Conservation (phyloP, 2,113 vertebrate genomes). For the Nerophis lumbriciformis region DNA sequence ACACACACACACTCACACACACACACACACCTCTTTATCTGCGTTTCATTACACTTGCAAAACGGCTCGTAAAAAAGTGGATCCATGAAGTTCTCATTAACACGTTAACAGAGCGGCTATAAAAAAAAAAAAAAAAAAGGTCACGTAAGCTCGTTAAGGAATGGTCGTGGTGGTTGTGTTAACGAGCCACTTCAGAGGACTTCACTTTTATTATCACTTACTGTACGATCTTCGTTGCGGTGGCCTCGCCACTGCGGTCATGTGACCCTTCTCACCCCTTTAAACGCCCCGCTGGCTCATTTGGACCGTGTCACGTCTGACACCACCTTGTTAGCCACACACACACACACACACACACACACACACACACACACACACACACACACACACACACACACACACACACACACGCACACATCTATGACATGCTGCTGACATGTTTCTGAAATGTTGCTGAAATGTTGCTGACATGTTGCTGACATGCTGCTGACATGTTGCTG, state of each 20-base stretch:
- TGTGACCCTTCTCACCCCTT: background rate
- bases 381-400: too few species aligned
- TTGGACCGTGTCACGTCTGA: too few species aligned
- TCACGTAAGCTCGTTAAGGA: slow-evolving; percentile 45
- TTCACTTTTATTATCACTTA: too few species aligned
- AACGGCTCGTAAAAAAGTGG: slow-evolving; percentile 53
- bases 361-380: too few species aligned
- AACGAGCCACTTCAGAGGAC: background rate
- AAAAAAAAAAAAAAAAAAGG: slow-evolving; percentile 26
- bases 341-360: slow-evolving; percentile 20
- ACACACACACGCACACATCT: slow-evolving; percentile 52
- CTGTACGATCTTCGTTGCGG: too few species aligned
- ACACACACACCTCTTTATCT: slow-evolving; percentile 35
- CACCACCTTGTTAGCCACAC: slow-evolving; percentile 40
- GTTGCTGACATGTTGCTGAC: too few species aligned
- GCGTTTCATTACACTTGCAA: slow-evolving; percentile 49
- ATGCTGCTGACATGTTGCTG: too few species aligned
- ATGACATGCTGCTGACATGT: slow-evolving; percentile 40
- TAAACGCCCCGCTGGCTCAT: too few species aligned
- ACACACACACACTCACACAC: slow-evolving; percentile 29
- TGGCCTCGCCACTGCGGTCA: too few species aligned
- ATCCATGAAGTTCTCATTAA: slow-evolving; percentile 38
- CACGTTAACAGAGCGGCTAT: slow-evolving; percentile 38
- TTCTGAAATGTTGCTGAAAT: too few species aligned
- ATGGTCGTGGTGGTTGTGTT: slow-evolving; percentile 44